Conservation (phyloP, 2,888 invertebrate genomes). For the Notodonta dromedarius region DNA sequence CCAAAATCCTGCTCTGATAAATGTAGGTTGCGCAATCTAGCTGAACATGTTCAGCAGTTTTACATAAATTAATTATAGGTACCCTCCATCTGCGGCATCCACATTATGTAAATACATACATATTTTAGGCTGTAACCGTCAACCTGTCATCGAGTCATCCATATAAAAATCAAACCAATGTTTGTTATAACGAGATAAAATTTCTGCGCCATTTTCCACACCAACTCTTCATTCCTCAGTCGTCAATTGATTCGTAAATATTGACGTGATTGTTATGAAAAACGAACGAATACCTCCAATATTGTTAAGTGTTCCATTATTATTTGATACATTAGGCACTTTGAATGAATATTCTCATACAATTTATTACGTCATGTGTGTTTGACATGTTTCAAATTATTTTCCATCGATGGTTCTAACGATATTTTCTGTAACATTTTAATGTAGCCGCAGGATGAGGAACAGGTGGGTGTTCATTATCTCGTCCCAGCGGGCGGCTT, state of each 20-base stretch:
- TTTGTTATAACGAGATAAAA: too few species aligned
- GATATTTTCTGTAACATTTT: not conserved
- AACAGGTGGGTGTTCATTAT: conserved; percentile 5
- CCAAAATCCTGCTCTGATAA: too few species aligned
- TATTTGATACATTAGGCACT: not conserved
- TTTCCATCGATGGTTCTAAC: not conserved
- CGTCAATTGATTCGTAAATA: not conserved
- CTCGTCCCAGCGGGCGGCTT: conserved; percentile 8
- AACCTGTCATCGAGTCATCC: too few species aligned
- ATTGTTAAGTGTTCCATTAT: not conserved
- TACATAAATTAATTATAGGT: too few species aligned
- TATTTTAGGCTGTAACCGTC: too few species aligned
- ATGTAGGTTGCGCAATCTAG: too few species aligned
- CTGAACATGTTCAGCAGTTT: too few species aligned
- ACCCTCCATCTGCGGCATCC: too few species aligned
- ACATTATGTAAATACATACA: too few species aligned
- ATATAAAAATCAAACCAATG: too few species aligned
- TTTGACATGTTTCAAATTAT: conserved; percentile 6
- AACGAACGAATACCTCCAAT: not conserved
- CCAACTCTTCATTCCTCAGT: not conserved
- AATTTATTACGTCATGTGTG: conserved; percentile 1
- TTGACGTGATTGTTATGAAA: not conserved
- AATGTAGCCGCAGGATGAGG: not conserved
- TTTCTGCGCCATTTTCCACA: too few species aligned
- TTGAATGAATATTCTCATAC: not conserved